Base-by-base conservation (phyloP, 2,113 vertebrate species). In the Lepidothrix coronata region DNA sequence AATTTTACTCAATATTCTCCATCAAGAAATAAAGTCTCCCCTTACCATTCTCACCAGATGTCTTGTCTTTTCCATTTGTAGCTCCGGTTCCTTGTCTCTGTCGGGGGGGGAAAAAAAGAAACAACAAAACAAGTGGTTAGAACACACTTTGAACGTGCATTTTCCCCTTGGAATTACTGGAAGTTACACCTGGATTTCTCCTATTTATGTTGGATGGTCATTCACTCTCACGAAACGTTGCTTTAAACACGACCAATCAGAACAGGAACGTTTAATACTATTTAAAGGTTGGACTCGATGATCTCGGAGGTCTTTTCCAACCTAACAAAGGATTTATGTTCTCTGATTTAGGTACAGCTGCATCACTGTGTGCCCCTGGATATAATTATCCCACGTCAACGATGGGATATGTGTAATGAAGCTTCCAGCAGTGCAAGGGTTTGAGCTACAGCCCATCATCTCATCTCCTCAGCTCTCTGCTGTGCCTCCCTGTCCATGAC, bases 51-150 rank as follows among this genome's bases (percentile, higher is more conserved):
- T 96, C 99, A 71, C 97, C 99, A 95, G 99, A 95, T 22, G 98
- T 98, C 98, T 99, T 99, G 96, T 98, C 99, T 98, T 99, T 99
- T 75, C 98, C 99, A 76, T 98, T 98, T 95, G 98, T 95, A 94
- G 99, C 98, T 91, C 98, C 99, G 28, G 98, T 97, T 97, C 98
- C 98, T 98, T 99, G 99, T 98, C 98, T 98, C 99, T 99, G 97
- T 70, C 95, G 33, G 24, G 3, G 9, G 22, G 16, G 2, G 0
- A 21, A 22, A 89, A 67, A 61, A 51, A 49, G 65, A 24, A 5
- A 59, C 21, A n/a, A 35, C 8, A 65, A 88, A 65, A 19, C 6
- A 78, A 75, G 18, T 43, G 33, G 24, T 94, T 48, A 91, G 67
- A 67, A 74, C 30, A 35, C 67, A 58, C 18, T 3, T 46, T 46